phyloP scores from a whole-genome alignment of 2,113 vertebrate species.

The human (Homo sapiens) region GRCh38 chr12:102281501-102282000 shows the following conservation, averaged over 20 bases:
- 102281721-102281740: constrained; percentile 25
- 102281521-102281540: constrained; percentile 74
- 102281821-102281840: background rate
- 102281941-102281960: background rate
- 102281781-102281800: background rate
- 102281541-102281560: constrained; percentile 66
- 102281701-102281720: constrained; percentile 51
- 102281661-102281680: constrained; percentile 55
- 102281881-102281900: background rate
- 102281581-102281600: constrained; percentile 61
- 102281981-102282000: constrained; percentile 17
- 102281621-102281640: constrained; percentile 63
- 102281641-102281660: background rate
- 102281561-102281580: constrained; percentile 65
- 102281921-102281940: background rate
- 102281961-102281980: background rate
- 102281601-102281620: constrained; percentile 58
- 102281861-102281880: background rate
- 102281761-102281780: constrained; percentile 36
- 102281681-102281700: constrained; percentile 43
- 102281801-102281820: background rate
- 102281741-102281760: constrained; percentile 52
- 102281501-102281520: constrained; percentile 64
- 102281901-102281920: constrained; percentile 20
- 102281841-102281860: background rate